phyloP scores from a whole-genome alignment of 2,113 vertebrate genomes.

The Dicerorhinus sumatrensis region DNA sequence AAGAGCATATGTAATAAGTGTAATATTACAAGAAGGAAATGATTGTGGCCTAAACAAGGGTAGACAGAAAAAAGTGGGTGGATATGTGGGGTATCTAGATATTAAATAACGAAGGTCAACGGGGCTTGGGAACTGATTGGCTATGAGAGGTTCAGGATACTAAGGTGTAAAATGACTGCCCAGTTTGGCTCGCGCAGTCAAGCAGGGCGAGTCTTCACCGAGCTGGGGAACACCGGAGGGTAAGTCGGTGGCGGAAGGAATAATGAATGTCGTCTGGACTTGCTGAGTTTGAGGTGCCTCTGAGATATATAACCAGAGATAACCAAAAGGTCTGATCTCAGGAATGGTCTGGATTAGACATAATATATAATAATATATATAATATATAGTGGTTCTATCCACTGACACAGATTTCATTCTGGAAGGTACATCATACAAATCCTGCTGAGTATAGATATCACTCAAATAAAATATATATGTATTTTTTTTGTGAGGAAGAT shows the following conservation, averaged over 20 bases:
- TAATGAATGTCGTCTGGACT: background rate
- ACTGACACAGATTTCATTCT: background rate
- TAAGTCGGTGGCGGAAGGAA: background rate
- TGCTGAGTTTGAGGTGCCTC: background rate
- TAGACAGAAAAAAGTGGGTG: background rate
- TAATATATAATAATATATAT: background rate
- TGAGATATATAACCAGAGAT: background rate
- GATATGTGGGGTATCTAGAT: background rate
- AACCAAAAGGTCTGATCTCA: background rate
- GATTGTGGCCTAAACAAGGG: background rate
- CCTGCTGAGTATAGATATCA: background rate
- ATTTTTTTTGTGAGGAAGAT: too few relatives aligned
- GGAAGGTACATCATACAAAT: background rate
- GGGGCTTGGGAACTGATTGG: background rate
- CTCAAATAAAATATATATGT: background rate
- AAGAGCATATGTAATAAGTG: background rate
- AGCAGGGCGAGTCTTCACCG: background rate
- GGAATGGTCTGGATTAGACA: background rate
- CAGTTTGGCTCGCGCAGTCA: background rate
- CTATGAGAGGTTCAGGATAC: background rate
- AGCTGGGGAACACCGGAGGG: background rate
- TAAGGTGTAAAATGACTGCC: background rate
- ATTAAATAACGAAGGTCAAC: background rate
- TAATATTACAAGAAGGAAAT: conserved; percentile 3
- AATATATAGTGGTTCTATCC: background rate